Base-by-base conservation (phyloP, 2,888 invertebrate species). In the Caenorhabditis wallacei region DNA sequence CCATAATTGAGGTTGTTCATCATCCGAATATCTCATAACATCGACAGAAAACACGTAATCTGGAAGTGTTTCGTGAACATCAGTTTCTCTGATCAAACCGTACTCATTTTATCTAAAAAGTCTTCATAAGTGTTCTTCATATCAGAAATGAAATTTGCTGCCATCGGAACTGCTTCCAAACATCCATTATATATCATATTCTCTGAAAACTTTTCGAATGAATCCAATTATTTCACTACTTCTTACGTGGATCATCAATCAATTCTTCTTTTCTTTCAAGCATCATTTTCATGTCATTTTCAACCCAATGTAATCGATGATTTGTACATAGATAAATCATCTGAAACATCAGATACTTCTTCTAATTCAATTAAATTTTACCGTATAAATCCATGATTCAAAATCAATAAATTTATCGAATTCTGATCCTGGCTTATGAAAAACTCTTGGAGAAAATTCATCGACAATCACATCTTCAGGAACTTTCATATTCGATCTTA, bases 341-440 rank as follows among this genome's bases (percentile, higher is more conserved):
- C 76, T 76, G 22, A 24, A 76, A 56, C 20, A 18, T 16, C 4
- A 51, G 8, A 54, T 16, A 16, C 16, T 30, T 30, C 30, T 30
- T 30, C 2, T 40, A 10, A 16, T 35, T 18, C 13, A 22, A 20
- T 30, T 1, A 20, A 43, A 20, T n/a, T 7, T 7, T 51, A 76
- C 76, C 53, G 76, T 54, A 61, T 53, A 76, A 30, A 76, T 20
- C 76, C 76, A 76, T 30, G 68, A 37, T 43, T 76, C 76, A 22
- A 69, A 69, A 13, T 76, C 76, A 13, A 69, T 69, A 68, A 69
- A 68, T 20, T 53, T 48, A 43, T 76, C 76, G 26, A 61, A 69
- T 30, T 43, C 20, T 11, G 37, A 16, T n/a, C 40, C 59, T 30
- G 53, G 59, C 35, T 46, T 26, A 40, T 76, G 76, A 43, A 69